Conservation (phyloP, 2,113 vertebrate genomes). For the Paedocypris sp. region DNA sequence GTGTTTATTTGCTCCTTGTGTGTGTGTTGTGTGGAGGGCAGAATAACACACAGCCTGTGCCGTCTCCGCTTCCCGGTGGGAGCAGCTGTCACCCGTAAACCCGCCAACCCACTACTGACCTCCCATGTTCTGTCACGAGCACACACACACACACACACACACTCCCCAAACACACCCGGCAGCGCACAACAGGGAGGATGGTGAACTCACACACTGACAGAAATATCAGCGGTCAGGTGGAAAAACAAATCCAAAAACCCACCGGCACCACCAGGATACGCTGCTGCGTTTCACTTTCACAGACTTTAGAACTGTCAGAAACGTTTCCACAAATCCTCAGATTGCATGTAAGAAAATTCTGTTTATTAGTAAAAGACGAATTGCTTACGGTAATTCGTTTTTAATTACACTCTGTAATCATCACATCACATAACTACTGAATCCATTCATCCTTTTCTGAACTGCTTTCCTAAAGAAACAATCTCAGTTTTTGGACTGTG, state of each 20-base stretch:
- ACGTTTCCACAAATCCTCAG: too few relatives aligned
- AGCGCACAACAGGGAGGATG: conserved; percentile 4
- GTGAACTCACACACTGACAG: conserved; percentile 16
- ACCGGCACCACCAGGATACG: neutral
- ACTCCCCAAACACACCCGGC: neutral
- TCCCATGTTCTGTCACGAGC: neutral
- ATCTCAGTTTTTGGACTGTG: too few relatives aligned
- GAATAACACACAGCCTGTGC: neutral
- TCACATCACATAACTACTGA: too few relatives aligned
- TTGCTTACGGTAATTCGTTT: too few relatives aligned
- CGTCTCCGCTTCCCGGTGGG: conserved; percentile 2
- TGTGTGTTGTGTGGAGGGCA: conserved; percentile 12
- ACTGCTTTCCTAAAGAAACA: too few relatives aligned
- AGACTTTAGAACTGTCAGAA: too few relatives aligned
- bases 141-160: conserved; percentile 5
- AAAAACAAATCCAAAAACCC: conserved; percentile 15
- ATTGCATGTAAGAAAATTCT: too few relatives aligned
- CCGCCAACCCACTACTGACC: conserved; percentile 3
- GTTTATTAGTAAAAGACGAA: too few relatives aligned
- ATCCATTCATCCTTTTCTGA: too few relatives aligned
- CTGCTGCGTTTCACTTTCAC: too few relatives aligned
- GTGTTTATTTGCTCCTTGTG: neutral
- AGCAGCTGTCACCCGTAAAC: conserved; percentile 35
- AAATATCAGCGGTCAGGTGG: conserved; percentile 7
- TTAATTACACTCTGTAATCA: too few relatives aligned